Conservation (phyloP, 2,888 invertebrate genomes). For the Volucella bombylans region DNA sequence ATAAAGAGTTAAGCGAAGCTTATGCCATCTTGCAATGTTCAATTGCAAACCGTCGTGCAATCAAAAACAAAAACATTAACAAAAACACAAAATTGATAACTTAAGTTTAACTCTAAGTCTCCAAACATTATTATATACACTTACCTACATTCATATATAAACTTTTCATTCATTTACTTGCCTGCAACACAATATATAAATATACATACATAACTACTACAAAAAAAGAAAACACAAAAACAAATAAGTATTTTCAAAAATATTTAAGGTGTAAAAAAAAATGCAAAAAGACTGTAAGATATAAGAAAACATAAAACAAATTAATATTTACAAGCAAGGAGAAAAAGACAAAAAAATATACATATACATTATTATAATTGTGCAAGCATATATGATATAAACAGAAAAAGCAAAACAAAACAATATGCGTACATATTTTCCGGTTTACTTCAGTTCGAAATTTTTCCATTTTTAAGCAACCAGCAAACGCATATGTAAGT, state of each 20-base stretch:
- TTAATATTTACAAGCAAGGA: conserved; percentile 62
- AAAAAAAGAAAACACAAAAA: conserved; percentile 21
- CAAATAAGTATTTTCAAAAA: not conserved
- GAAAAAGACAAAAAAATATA: conserved; percentile 31
- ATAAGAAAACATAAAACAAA: conserved; percentile 42
- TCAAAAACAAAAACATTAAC: conserved; percentile 47
- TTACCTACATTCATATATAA: conserved; percentile 25
- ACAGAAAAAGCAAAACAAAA: not conserved
- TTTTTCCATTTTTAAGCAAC: conserved; percentile 50
- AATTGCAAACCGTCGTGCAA: conserved; percentile 52
- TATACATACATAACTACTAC: conserved; percentile 51
- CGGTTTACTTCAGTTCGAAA: conserved; percentile 55
- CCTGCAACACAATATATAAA: conserved; percentile 31
- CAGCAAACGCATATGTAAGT: conserved; percentile 39
- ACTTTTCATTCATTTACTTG: conserved; percentile 22
- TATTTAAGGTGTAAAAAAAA: conserved; percentile 45
- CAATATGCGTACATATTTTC: conserved; percentile 41
- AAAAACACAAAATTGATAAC: conserved; percentile 34
- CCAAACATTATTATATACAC: conserved; percentile 51
- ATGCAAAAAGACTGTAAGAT: conserved; percentile 64
- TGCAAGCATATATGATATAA: conserved; percentile 41
- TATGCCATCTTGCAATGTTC: conserved; percentile 54
- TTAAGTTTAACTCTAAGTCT: conserved; percentile 40
- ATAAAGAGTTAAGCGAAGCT: conserved; percentile 54
- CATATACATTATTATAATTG: conserved; percentile 49